Percentiles rank a stretch among this genome's conserved stretches.
Evolutionary conservation across 2,113 vertebrate genomes (phyloP).

Genomic region (Pipra filicauda): DNA sequence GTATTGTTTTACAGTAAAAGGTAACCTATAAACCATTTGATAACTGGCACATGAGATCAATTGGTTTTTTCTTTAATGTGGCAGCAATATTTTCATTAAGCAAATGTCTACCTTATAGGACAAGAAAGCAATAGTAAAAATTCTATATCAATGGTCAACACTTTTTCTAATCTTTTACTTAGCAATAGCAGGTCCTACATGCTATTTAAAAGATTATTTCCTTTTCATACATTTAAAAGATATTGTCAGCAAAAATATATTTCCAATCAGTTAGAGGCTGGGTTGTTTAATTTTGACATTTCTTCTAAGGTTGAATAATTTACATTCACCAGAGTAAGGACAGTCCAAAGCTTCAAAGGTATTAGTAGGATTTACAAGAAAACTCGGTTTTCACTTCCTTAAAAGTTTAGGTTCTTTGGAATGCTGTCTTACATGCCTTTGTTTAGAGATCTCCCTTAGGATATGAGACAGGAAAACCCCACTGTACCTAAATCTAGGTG

Average conservation of each 20-base stretch:
- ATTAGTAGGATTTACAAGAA: not conserved
- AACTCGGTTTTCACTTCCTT: not conserved
- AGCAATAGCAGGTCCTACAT: not conserved
- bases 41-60: not conserved
- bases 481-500: not conserved
- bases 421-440: not conserved
- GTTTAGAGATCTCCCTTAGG: not conserved
- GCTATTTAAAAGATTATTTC: not conserved
- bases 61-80: not conserved
- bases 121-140: not conserved
- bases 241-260: not conserved
- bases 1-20: not conserved
- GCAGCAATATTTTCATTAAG: not conserved
- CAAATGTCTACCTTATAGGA: not conserved
- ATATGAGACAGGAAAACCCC: not conserved
- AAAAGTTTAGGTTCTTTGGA: not conserved
- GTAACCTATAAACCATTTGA: not conserved
- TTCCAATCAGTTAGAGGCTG: not conserved
- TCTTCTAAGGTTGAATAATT: not conserved
- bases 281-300: not conserved
- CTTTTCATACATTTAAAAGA: not conserved
- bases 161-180: not conserved
- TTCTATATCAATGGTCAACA: not conserved
- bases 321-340: not conserved
- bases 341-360: not conserved